Percentiles rank a stretch among this genome's conserved stretches.
phyloP scores from a whole-genome alignment of 30 jellyfish, hydroid and myxozoan genomes.

The Turritopsis rubra region DNA sequence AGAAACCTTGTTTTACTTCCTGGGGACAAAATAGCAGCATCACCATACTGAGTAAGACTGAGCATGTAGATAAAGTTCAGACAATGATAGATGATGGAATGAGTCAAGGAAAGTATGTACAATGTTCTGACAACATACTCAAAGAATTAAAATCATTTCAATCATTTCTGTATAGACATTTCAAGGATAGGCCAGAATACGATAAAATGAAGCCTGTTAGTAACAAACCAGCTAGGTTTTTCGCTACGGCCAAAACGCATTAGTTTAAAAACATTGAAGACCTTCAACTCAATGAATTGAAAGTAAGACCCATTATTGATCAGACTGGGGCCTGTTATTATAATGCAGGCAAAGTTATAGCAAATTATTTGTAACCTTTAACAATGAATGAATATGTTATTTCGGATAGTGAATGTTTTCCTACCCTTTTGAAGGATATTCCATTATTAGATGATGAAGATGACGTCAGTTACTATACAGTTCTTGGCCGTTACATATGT shows the following conservation, averaged over 20 bases:
- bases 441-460: too few relatives aligned
- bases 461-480: too few relatives aligned
- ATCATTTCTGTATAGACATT: conserved; percentile 4
- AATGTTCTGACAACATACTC: neutral
- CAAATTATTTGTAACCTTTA: neutral
- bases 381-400: neutral
- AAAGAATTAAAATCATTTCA: too few relatives aligned
- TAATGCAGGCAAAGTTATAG: too few relatives aligned
- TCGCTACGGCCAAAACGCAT: too few relatives aligned
- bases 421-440: too few relatives aligned
- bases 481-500: too few relatives aligned
- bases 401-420: conserved; percentile 1
- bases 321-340: too few relatives aligned
- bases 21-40: conserved; percentile 1
- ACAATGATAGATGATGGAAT: too few relatives aligned
- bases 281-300: neutral
- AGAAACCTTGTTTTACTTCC: neutral
- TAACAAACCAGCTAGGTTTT: too few relatives aligned
- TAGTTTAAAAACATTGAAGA: neutral
- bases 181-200: conserved; percentile 11
- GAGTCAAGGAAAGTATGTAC: too few relatives aligned
- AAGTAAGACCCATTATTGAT: conserved; percentile 3
- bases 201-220: too few relatives aligned
- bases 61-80: neutral
- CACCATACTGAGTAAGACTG: conserved; percentile 9